Base-by-base conservation (phyloP, 2,888 invertebrate species). In the Conchocele bisecta region DNA sequence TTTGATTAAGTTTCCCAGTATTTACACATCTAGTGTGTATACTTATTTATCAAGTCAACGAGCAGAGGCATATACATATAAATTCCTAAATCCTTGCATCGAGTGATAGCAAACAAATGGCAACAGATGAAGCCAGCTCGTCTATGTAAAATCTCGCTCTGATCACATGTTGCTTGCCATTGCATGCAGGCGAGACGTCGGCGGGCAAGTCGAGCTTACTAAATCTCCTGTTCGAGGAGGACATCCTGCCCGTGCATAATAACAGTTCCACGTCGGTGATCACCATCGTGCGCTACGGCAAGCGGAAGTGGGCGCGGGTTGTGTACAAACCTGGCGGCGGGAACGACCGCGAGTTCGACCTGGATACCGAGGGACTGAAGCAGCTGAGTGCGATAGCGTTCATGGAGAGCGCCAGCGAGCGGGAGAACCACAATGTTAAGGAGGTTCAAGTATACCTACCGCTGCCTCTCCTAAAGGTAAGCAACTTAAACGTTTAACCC, bases 201-300 rank as follows among this genome's bases (percentile, higher is more conserved):
- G 86, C 88, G 1, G 89, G 89, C 1, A 89, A 89, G 67, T 86
- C 88, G 26, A 83, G 83, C 7, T 79, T 89, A 11, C 60, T 89
- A 13, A 89, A 89, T 57, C 65, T 88, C 9, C 58, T 89, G 0
- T 78, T 86, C 26, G 84, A 83, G 1, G 72, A 79, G 26, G 82
- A 86, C 24, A 65, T 87, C 1, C 68, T 87, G 33, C 85, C 87
- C 1, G 81, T 81, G 15, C 77, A 83, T 26, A 82, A 81, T 33
- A 73, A 84, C 28, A 82, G 85, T 50, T 88, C 88, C 26, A 89
- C 89, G 0, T 83, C 85, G 6, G 77, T 81, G 22, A 82, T 87
- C 13, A 87, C 87, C 29, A 75, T 81, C 17, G 48, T 88, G 5
- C 69, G 78, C 1, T 86, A 86, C 60, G 74, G 75, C 6, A 64